phyloP scores from a whole-genome alignment of 2,797 vertebrate genomes.

The Bovichtus diacanthus region DNA sequence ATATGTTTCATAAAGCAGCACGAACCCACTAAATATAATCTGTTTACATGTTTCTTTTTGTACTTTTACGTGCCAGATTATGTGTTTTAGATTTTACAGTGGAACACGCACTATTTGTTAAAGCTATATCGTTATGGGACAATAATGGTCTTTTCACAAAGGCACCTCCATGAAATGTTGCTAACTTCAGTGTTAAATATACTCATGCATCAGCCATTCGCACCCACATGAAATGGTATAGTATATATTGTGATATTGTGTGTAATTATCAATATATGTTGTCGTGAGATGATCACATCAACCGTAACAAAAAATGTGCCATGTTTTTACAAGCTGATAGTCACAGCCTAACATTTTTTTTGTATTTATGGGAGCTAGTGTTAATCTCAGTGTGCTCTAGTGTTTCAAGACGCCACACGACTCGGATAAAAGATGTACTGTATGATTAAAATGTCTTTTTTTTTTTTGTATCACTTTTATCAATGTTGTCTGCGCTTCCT shows the following conservation, averaged over 20 bases:
- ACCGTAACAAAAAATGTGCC: conserved; percentile 24
- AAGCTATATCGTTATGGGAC: conserved; percentile 2
- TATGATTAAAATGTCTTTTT: conserved; percentile 74
- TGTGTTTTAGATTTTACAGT: conserved; percentile 16
- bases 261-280: conserved; percentile 17
- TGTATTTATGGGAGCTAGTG: conserved; percentile 34
- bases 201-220: conserved; percentile 46
- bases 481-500: conserved; percentile 6
- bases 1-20: conserved; percentile 38
- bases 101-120: conserved; percentile 10
- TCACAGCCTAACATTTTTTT: conserved; percentile 27
- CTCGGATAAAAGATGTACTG: conserved; percentile 64
- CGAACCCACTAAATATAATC: conserved; percentile 25
- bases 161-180: background rate
- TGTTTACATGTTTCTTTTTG: conserved; percentile 44
- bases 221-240: conserved; percentile 38
- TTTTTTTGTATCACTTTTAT: conserved; percentile 37
- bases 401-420: conserved; percentile 53
- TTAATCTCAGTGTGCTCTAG: conserved; percentile 32
- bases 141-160: background rate
- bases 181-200: conserved; percentile 8
- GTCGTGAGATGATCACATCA: conserved; percentile 30
- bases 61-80: conserved; percentile 28
- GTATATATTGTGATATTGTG: conserved; percentile 40
- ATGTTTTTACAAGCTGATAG: conserved; percentile 47